phyloP scores from a whole-genome alignment of 2,113 vertebrate genomes.

The Quiscalus mexicanus region DNA sequence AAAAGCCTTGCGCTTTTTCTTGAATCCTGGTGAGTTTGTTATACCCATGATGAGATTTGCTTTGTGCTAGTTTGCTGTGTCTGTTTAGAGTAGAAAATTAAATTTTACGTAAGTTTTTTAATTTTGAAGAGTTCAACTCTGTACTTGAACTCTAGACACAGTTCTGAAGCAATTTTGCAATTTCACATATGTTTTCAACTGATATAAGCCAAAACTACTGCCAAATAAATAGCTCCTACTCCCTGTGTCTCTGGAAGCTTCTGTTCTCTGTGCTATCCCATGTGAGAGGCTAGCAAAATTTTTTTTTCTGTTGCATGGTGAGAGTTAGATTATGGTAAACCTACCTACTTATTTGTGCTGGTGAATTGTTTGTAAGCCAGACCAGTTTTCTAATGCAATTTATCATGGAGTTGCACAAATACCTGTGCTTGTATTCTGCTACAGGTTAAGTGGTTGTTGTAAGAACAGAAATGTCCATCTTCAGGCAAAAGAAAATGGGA shows the following conservation, averaged over 20 bases:
- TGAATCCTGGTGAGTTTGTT: background rate
- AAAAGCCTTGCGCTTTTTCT: background rate
- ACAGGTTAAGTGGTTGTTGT: background rate
- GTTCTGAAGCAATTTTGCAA: background rate
- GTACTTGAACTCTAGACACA: background rate
- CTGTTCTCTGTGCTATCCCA: background rate
- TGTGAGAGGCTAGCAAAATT: background rate
- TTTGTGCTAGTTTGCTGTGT: background rate
- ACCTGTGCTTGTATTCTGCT: background rate
- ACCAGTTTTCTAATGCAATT: background rate
- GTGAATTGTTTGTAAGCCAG: background rate
- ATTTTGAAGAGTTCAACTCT: background rate
- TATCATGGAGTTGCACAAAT: background rate
- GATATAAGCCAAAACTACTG: background rate
- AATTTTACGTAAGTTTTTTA: background rate
- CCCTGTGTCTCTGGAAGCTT: background rate
- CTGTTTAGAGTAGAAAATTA: background rate
- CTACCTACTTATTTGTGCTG: background rate
- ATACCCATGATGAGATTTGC: background rate
- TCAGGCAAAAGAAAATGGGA: background rate
- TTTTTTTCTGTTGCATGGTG: background rate
- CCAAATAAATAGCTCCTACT: background rate
- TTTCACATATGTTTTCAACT: background rate
- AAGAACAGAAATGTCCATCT: background rate
- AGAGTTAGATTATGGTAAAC: background rate